Percentiles rank a stretch among this genome's conserved stretches.
Evolutionary conservation across 35 echinoderm and acorn worm genomes (phyloP).

Genomic region (Apostichopus parvimensis): DNA sequence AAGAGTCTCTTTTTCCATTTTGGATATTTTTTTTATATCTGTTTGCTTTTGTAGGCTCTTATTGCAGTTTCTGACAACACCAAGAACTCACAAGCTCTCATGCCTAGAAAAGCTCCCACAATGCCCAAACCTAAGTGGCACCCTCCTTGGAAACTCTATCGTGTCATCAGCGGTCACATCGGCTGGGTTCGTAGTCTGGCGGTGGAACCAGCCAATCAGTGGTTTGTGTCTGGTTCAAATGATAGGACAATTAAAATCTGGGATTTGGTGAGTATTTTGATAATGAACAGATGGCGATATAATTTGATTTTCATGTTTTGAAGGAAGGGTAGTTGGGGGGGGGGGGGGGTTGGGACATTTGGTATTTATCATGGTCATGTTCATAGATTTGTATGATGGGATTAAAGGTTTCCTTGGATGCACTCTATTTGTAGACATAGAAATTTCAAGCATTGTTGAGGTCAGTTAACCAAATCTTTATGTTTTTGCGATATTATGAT

Average conservation of each 20-base stretch:
- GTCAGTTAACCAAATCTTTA: too few relatives aligned
- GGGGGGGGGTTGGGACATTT: too few relatives aligned
- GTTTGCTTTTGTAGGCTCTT: constrained; percentile 63
- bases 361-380: too few relatives aligned
- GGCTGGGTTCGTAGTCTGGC: constrained; percentile 95
- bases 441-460: too few relatives aligned
- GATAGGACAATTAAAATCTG: constrained; percentile 98
- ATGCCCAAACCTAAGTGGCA: constrained; percentile 99
- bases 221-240: constrained; percentile 91
- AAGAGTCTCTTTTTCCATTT: background rate
- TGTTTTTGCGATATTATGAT: too few relatives aligned
- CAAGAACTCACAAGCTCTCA: constrained; percentile 78
- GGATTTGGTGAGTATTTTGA: constrained; percentile 75
- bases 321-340: background rate
- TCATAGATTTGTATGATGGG: too few relatives aligned
- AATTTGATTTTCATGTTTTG: background rate
- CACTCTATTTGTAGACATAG: too few relatives aligned
- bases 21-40: too few relatives aligned
- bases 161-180: constrained; percentile 97
- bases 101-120: constrained; percentile 81
- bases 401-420: too few relatives aligned
- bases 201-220: constrained; percentile 92
- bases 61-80: constrained; percentile 79
- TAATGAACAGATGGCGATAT: background rate
- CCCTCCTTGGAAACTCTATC: constrained; percentile 91